Conservation (phyloP, 2,797 vertebrate genomes). For the Hylomyscus alleni region DNA sequence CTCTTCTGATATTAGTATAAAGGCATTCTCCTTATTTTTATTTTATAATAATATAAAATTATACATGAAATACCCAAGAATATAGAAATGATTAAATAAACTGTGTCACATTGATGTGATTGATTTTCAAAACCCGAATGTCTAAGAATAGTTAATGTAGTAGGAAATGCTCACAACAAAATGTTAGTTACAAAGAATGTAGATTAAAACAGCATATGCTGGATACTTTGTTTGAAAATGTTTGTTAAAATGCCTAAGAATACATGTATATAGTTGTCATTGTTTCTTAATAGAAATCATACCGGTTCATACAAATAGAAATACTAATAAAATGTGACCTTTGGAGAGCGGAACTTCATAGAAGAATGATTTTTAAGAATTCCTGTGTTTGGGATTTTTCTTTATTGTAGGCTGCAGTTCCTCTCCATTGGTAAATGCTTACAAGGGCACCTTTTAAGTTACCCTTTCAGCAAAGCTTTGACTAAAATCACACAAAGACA, state of each 20-base stretch:
- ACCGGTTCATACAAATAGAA: neutral
- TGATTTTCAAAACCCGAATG: constrained; percentile 54
- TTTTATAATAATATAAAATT: constrained; percentile 31
- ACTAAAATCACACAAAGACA: constrained; percentile 55
- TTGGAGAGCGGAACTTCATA: neutral
- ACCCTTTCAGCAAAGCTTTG: constrained; percentile 34
- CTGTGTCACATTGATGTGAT: neutral
- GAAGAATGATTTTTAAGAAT: constrained; percentile 48
- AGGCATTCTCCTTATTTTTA: neutral
- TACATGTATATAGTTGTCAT: constrained; percentile 26
- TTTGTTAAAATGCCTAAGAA: constrained; percentile 41
- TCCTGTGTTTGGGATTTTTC: neutral
- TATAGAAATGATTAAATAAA: constrained; percentile 47
- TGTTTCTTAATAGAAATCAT: neutral
- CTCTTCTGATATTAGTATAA: constrained; percentile 24
- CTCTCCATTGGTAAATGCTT: constrained; percentile 16
- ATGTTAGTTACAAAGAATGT: constrained; percentile 31
- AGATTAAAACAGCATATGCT: constrained; percentile 29
- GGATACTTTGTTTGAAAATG: constrained; percentile 34
- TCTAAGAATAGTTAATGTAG: constrained; percentile 40
- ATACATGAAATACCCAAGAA: constrained; percentile 50
- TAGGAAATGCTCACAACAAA: constrained; percentile 20
- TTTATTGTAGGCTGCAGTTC: neutral
- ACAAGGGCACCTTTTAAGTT: neutral
- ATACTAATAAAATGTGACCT: constrained; percentile 53